Evolutionary conservation across 2,797 vertebrate genomes (phyloP), one percentile per base, ranked within the genome.

Genomic region (Anguilla obscura): DNA sequence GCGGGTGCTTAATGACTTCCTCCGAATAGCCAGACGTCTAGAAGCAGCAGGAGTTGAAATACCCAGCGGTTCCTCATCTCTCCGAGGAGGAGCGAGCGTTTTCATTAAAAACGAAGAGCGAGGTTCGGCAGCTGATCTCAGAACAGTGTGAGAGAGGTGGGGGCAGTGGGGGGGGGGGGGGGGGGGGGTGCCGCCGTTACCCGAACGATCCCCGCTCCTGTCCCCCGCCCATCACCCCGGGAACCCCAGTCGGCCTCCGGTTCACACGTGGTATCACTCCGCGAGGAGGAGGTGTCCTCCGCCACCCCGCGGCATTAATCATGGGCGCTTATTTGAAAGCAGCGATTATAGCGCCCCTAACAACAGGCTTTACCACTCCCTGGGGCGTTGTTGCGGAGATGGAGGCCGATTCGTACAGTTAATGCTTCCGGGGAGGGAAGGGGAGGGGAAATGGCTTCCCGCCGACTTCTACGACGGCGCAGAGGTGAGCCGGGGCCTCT

Each of bases 331-430:
- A 87, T 84, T 84, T 84, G 63, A 56, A 69, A 84, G 56, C 60
- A 18, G n/a, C 33, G n/a, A 84, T 48, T 84, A 84, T 33, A 52
- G 45, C 27, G 30, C 58, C 60, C 60, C 48, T 69, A 54, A 83
- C 58, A 71, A 58, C 82, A n/a, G 60, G 80, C 63, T 71, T 69
- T 84, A 84, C 45, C 16, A n/a, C 30, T 40, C 60, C 48, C 87
- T n/a, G 36, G 60, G 24, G 79, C 50, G 60, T 30, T 45, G 30
- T 84, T 84, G 18, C 24, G 7, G 18, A 21, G 16, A 52, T 33
- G 40, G 36, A 45, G 4, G 74, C 36, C 74, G 5, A 18, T 79
- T 79, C 36, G 36, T 79, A 21, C 74, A 21, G 33, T 79, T 40
- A 40, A 21, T 33, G 74, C 45, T 79, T 79, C 12, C 74, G 14